phyloP scores from a whole-genome alignment of 2,888 invertebrate species.

The Heliconius erato region DNA sequence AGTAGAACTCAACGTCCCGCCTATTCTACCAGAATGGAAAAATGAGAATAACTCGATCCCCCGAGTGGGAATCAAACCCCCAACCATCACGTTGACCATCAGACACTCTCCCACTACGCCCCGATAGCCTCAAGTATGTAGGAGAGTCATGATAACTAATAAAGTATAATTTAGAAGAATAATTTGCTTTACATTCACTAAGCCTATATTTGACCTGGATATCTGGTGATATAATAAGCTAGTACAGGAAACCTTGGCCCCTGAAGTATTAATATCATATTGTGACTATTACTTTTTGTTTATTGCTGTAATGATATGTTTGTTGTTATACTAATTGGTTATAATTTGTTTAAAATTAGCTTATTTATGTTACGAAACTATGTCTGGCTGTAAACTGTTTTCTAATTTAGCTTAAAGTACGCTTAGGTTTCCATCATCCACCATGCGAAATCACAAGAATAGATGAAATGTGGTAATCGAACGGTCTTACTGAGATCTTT shows the following conservation, averaged over 20 bases:
- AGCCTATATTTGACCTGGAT: slow-evolving; percentile 31
- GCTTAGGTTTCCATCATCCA: not conserved
- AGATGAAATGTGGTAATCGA: too few species aligned
- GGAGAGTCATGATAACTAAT: not conserved
- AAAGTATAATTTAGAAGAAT: slow-evolving; percentile 25
- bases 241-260: slow-evolving; percentile 24
- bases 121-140: not conserved
- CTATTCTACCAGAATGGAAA: too few species aligned
- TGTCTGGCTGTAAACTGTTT: too few species aligned
- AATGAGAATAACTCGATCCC: too few species aligned
- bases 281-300: slow-evolving; percentile 25
- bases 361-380: too few species aligned
- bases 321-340: too few species aligned
- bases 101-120: too few species aligned
- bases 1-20: too few species aligned
- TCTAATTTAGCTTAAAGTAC: not conserved
- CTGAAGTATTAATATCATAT: not conserved
- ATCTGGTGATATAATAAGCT: slow-evolving; percentile 22
- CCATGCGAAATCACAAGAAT: not conserved
- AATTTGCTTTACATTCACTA: slow-evolving; percentile 28
- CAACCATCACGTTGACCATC: too few species aligned
- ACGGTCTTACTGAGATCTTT: not conserved
- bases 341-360: too few species aligned
- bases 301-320: too few species aligned
- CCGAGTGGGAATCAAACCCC: too few species aligned